Evolutionary conservation across 2,797 vertebrate genomes (phyloP).

Genomic region (Cyprinella venusta): DNA sequence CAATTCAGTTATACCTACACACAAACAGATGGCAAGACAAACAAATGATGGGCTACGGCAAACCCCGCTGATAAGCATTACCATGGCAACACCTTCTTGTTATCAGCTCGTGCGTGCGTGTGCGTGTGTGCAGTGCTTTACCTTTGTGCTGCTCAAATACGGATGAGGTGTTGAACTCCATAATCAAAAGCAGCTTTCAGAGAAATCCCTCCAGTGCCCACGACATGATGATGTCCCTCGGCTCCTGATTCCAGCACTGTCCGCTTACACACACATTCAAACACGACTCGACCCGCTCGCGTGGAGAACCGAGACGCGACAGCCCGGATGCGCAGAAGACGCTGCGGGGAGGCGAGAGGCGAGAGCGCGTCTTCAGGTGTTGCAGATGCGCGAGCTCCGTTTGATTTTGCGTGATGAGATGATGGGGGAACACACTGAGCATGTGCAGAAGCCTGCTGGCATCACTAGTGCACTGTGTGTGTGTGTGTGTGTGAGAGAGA

Average conservation of each 20-base stretch:
- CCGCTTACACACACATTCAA: not conserved
- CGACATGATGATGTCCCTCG: constrained; percentile 37
- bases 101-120: not conserved
- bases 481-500: too few relatives aligned
- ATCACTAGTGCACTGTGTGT: constrained; percentile 2
- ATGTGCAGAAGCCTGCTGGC: constrained; percentile 55
- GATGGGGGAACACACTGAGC: constrained; percentile 50
- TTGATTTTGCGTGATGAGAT: constrained; percentile 45
- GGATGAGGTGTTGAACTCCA: constrained; percentile 88
- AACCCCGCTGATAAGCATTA: constrained; percentile 51
- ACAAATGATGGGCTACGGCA: constrained; percentile 34
- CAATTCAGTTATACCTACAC: not conserved
- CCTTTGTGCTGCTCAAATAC: constrained; percentile 88
- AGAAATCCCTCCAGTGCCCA: constrained; percentile 36
- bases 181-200: constrained; percentile 57
- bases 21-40: constrained; percentile 19
- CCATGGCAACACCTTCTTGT: constrained; percentile 61
- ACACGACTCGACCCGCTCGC: not conserved
- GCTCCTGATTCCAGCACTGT: constrained; percentile 17
- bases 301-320: not conserved
- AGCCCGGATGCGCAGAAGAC: not conserved
- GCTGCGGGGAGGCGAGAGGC: not conserved
- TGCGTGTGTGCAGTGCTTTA: constrained; percentile 66
- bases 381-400: constrained; percentile 18
- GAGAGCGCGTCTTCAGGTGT: constrained; percentile 16